Evolutionary conservation across 2,888 invertebrate genomes (phyloP).

Genomic region (Leptinotarsa juncta): DNA sequence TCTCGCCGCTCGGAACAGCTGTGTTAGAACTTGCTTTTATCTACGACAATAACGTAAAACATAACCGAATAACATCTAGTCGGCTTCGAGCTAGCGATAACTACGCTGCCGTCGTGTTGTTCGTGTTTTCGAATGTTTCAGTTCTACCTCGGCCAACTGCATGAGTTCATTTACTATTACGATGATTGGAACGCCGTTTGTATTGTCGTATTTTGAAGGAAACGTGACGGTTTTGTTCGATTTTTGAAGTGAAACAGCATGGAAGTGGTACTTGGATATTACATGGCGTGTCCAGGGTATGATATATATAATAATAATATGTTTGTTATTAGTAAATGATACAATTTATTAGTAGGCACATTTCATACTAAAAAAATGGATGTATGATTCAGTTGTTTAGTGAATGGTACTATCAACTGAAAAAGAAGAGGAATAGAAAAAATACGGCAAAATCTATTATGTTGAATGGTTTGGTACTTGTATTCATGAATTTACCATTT

Average conservation of each 20-base stretch:
- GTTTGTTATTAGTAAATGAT: too few species aligned
- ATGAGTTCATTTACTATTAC: conserved; percentile 12
- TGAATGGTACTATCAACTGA: too few species aligned
- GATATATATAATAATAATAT: conserved; percentile 18
- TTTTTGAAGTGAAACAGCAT: conserved; percentile 25
- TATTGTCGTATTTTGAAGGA: conserved; percentile 13
- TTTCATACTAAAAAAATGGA: background rate
- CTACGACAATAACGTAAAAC: conserved; percentile 6
- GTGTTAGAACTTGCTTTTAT: conserved; percentile 21
- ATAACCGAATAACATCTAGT: background rate
- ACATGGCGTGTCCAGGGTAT: conserved; percentile 44
- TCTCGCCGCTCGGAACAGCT: conserved; percentile 23
- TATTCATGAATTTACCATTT: too few species aligned
- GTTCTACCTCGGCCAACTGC: conserved; percentile 10
- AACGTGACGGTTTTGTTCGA: conserved; percentile 10
- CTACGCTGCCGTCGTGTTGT: conserved; percentile 5
- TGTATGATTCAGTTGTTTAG: background rate
- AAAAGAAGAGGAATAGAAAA: too few species aligned
- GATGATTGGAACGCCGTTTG: conserved; percentile 11
- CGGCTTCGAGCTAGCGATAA: conserved; percentile 14
- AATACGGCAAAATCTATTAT: too few species aligned
- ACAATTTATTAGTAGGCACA: too few species aligned
- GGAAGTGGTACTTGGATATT: conserved; percentile 44
- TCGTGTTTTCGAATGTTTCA: conserved; percentile 9
- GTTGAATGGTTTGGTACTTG: too few species aligned